phyloP scores from a whole-genome alignment of 2,797 vertebrate species.

The Nyctalus aviator region DNA sequence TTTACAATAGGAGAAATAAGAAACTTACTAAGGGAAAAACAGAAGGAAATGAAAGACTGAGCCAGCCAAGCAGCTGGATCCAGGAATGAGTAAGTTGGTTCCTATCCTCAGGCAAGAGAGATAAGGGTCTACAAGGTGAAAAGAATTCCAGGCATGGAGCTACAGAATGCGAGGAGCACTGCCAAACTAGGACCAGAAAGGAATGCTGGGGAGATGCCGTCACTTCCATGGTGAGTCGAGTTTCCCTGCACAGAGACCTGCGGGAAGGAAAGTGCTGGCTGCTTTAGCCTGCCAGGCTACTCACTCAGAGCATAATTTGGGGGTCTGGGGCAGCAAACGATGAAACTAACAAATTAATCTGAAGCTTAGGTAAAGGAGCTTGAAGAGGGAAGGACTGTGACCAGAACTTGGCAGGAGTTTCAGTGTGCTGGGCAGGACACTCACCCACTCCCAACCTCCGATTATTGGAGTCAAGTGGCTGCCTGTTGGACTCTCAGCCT shows the following conservation, averaged over 20 bases:
- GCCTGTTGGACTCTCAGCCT: not conserved
- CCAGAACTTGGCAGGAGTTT: not conserved
- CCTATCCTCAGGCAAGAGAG: not conserved
- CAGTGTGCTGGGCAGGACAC: not conserved
- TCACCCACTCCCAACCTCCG: not conserved
- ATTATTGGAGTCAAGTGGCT: not conserved
- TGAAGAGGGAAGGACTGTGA: not conserved
- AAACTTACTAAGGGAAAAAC: not conserved
- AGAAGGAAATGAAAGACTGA: not conserved
- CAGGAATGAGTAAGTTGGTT: not conserved
- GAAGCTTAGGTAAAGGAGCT: not conserved
- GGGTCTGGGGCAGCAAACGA: not conserved
- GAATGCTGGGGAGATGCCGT: not conserved
- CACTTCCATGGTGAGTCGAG: not conserved
- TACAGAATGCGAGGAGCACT: not conserved
- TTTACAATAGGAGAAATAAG: not conserved
- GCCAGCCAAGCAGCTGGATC: not conserved
- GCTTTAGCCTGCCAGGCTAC: not conserved
- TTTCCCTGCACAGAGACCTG: not conserved
- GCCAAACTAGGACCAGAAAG: not conserved
- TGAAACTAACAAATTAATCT: not conserved
- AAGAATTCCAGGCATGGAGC: not conserved
- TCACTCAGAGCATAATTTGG: not conserved
- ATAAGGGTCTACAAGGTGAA: not conserved
- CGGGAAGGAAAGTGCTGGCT: not conserved